Evolutionary conservation across 2,888 invertebrate genomes (phyloP).

Genomic region (Meiosimyza platycephala): DNA sequence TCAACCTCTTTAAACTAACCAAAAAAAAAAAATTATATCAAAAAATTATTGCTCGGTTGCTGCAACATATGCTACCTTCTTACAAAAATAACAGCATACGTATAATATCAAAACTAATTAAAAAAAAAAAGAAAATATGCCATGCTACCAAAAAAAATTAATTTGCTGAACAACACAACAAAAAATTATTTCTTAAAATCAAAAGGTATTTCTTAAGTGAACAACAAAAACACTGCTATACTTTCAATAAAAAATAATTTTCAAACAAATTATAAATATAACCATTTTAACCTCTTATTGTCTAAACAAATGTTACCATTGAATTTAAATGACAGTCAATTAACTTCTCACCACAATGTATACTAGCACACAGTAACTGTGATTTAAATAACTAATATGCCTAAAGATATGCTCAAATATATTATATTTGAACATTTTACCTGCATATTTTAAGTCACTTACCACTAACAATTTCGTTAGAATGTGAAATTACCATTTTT

Average conservation of each 20-base stretch:
- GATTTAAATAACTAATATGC: no score
- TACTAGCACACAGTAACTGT: no score
- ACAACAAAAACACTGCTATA: not conserved
- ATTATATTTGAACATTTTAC: no score
- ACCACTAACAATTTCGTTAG: no score
- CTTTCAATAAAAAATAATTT: no score
- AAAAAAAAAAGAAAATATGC: not conserved
- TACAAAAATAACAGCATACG: slow-evolving; percentile 16
- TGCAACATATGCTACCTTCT: slow-evolving; percentile 57
- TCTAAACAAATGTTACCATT: not conserved
- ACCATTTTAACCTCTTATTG: no score
- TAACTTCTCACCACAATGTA: not conserved
- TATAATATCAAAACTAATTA: not conserved
- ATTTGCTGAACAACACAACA: not conserved
- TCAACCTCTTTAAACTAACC: slow-evolving; percentile 21
- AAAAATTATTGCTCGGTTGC: slow-evolving; percentile 56
- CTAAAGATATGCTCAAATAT: no score
- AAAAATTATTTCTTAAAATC: not conserved
- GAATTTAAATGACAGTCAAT: slow-evolving; percentile 22
- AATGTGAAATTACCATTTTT: not conserved
- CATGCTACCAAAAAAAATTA: not conserved
- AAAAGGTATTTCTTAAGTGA: not conserved
- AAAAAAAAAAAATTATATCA: slow-evolving; percentile 30
- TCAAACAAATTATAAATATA: no score
- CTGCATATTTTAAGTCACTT: no score